phyloP scores from a whole-genome alignment of 2,113 vertebrate genomes.

The Ondatra zibethicus region DNA sequence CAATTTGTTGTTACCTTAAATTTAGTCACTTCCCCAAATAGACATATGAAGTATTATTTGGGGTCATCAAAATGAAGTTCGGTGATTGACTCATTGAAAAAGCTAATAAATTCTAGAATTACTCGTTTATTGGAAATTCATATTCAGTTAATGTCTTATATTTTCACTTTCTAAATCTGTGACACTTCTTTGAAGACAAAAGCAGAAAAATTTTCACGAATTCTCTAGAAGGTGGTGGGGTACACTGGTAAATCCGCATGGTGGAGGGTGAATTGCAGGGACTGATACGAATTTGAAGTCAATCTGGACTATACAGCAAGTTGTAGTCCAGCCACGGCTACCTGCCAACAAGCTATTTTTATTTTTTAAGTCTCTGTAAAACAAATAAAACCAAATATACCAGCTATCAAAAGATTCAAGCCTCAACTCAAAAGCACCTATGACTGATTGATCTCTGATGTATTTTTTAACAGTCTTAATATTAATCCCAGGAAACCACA shows the following conservation, averaged over 20 bases:
- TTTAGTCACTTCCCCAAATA: neutral
- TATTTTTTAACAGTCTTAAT: neutral
- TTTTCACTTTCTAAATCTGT: constrained; percentile 17
- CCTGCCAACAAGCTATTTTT: neutral
- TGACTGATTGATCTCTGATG: neutral
- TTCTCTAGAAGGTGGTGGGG: neutral
- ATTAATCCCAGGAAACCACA: neutral
- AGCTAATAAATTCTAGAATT: neutral
- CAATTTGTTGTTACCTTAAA: constrained; percentile 30
- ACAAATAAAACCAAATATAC: neutral
- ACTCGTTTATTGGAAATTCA: constrained; percentile 19
- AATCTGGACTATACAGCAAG: no score
- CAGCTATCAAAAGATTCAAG: neutral
- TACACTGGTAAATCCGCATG: no score
- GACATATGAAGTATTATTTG: neutral
- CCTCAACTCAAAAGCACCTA: neutral
- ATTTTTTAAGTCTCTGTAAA: neutral
- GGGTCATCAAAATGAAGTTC: constrained; percentile 13
- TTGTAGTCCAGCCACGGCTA: neutral
- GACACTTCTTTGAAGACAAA: neutral
- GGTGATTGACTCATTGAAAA: neutral
- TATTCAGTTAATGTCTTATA: neutral
- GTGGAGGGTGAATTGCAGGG: neutral
- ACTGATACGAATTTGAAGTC: neutral
- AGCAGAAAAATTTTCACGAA: neutral